phyloP scores from a whole-genome alignment of 2,888 invertebrate species.

The Drosophila suboccidentalis region DNA sequence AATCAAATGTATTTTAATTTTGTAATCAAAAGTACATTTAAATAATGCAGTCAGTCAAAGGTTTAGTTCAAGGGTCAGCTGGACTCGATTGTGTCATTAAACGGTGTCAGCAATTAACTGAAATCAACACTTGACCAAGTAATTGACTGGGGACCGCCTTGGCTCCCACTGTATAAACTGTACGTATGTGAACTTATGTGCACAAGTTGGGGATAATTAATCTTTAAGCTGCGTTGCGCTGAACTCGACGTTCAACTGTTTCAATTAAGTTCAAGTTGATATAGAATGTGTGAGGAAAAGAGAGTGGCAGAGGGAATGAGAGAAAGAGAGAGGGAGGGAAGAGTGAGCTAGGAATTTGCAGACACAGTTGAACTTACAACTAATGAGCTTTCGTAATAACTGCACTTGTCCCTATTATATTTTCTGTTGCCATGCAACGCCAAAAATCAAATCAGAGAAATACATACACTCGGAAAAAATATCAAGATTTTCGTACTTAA shows the following conservation, averaged over 20 bases:
- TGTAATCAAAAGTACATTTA: conserved; percentile 48
- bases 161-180: background rate
- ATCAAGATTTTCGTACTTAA: too few species aligned
- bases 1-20: conserved; percentile 65
- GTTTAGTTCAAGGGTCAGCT: conserved; percentile 27
- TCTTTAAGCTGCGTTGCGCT: conserved; percentile 51
- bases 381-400: conserved; percentile 40
- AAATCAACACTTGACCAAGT: conserved; percentile 67
- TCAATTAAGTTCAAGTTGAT: conserved; percentile 56
- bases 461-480: too few species aligned
- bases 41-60: conserved; percentile 57
- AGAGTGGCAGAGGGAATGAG: background rate
- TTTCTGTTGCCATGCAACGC: conserved; percentile 7
- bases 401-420: conserved; percentile 9
- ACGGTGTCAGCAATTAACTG: conserved; percentile 69
- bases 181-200: conserved; percentile 3
- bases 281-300: background rate
- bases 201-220: conserved; percentile 63
- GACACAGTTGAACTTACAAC: background rate
- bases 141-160: conserved; percentile 49
- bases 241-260: conserved; percentile 34
- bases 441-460: background rate
- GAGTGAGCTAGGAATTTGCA: background rate
- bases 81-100: conserved; percentile 50
- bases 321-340: background rate